These are phyloP conservation scores for Empidonax alnorum DNA, from an alignment of 2,113 vertebrate genomes.

Conservation along the genomic window DNA sequence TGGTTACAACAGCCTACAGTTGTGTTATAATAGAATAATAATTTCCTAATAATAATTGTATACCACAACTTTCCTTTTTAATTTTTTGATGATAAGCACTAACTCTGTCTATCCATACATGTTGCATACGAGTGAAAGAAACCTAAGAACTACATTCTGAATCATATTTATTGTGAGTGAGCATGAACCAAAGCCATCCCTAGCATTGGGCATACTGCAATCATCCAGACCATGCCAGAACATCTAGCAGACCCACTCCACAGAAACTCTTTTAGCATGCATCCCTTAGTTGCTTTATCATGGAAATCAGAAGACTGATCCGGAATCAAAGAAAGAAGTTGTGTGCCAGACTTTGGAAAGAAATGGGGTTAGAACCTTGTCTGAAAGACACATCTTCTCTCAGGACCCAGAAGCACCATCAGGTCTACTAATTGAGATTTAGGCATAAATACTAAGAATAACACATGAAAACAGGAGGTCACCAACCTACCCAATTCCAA, in stretches of 20 bases:
- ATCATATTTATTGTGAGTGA: not conserved
- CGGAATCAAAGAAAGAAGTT: not conserved
- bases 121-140: not conserved
- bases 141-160: not conserved
- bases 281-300: not conserved
- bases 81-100: not conserved
- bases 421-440: not conserved
- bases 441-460: not conserved
- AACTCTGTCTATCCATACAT: not conserved
- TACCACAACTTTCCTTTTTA: not conserved
- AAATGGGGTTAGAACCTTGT: not conserved
- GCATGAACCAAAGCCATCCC: not conserved
- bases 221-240: not conserved
- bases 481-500: not conserved
- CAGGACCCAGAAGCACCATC: not conserved
- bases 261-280: not conserved
- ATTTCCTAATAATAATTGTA: not conserved
- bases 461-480: not conserved
- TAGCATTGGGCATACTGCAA: not conserved
- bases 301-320: not conserved
- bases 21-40: not conserved
- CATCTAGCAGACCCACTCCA: not conserved
- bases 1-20: not conserved
- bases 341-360: not conserved
- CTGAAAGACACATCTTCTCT: not conserved